Conservation (phyloP, 2,113 vertebrate genomes). For the Amphiprion percula region DNA sequence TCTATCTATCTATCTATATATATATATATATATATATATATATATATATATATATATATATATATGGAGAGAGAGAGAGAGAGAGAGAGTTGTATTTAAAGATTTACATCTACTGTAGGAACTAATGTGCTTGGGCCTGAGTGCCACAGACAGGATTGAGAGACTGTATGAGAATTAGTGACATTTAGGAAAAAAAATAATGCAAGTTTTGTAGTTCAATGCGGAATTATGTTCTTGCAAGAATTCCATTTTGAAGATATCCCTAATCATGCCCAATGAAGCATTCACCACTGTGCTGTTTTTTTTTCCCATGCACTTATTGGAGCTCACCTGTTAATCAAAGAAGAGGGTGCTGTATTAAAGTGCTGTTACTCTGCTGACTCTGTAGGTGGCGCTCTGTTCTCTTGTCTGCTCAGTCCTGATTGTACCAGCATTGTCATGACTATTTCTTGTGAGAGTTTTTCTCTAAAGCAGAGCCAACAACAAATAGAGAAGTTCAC, state of each 20-base stretch:
- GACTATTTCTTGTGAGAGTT: neutral
- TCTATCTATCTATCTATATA: too few species aligned
- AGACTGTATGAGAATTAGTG: too few species aligned
- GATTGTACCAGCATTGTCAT: neutral
- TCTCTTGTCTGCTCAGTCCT: neutral
- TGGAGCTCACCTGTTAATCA: conserved; percentile 11
- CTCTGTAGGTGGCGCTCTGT: neutral
- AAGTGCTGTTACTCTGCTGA: neutral
- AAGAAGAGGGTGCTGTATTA: neutral
- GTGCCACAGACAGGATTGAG: too few species aligned
- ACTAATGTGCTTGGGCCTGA: too few species aligned
- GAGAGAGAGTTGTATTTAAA: neutral
- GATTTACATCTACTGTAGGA: neutral
- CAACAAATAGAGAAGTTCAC: neutral
- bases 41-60: too few species aligned
- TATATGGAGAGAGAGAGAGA: too few species aligned
- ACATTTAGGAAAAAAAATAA: too few species aligned
- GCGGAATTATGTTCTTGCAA: too few species aligned
- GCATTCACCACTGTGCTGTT: neutral
- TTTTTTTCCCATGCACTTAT: neutral
- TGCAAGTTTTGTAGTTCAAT: too few species aligned
- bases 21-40: too few species aligned
- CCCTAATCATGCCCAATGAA: neutral
- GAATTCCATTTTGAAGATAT: neutral
- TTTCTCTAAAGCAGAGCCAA: neutral